These are phyloP conservation scores for Cuniculus paca DNA, from an alignment of 2,797 vertebrate genomes.

Conservation along the genomic window DNA sequence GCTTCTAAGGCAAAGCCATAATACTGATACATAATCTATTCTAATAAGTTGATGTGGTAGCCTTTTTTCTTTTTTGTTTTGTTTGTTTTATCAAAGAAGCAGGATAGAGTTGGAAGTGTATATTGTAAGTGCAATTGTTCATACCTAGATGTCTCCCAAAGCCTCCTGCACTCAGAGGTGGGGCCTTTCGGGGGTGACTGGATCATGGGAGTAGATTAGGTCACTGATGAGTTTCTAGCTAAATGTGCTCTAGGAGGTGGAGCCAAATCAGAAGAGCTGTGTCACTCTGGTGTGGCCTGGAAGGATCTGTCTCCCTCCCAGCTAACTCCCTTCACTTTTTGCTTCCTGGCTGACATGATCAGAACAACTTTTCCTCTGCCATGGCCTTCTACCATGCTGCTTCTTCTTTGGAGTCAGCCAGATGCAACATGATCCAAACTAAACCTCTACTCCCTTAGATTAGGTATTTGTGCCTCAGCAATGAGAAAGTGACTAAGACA, in stretches of 20 bases:
- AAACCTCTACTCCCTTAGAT: background rate
- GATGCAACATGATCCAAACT: background rate
- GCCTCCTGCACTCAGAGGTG: too few relatives aligned
- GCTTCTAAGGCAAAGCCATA: background rate
- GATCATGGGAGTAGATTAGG: background rate
- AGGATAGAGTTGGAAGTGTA: background rate
- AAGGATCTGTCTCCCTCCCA: background rate
- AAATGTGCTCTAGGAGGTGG: background rate
- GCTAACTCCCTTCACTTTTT: background rate
- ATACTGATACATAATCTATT: slow-evolving; percentile 12
- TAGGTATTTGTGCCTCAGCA: background rate
- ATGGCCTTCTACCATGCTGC: background rate
- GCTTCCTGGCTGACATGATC: background rate
- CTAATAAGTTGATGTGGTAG: background rate
- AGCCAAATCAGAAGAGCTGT: background rate
- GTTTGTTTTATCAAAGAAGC: background rate
- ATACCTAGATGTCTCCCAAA: background rate
- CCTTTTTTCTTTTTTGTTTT: slow-evolving; percentile 14
- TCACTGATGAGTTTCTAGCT: background rate
- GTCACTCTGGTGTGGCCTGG: background rate
- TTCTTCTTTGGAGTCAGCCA: background rate
- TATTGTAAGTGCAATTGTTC: background rate
- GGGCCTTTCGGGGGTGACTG: background rate
- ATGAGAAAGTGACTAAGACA: background rate
- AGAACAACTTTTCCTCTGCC: background rate